A percentile compares a stretch with the other conserved stretches of the same genome.
Conservation (phyloP, 2,113 vertebrate genomes). For the Ciconia boyciana region DNA sequence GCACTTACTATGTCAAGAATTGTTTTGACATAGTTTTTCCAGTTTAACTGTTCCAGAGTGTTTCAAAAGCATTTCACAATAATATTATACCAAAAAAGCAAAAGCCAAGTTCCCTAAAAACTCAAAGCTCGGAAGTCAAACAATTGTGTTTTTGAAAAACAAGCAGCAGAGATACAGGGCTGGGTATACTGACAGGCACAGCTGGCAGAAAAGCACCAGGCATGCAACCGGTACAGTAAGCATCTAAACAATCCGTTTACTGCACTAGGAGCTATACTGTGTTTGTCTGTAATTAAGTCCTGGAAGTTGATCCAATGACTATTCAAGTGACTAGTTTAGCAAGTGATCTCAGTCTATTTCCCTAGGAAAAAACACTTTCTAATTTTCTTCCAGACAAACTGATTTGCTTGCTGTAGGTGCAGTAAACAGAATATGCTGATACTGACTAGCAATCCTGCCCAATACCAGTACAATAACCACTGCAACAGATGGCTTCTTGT, state of each 20-base stretch:
- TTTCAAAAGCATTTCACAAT: background rate
- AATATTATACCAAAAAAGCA: background rate
- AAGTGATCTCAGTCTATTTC: background rate
- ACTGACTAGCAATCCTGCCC: background rate
- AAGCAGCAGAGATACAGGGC: background rate
- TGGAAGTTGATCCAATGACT: background rate
- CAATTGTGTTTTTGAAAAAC: background rate
- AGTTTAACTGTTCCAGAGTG: background rate
- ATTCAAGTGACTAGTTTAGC: background rate
- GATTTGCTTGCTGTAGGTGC: background rate
- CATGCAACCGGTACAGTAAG: background rate
- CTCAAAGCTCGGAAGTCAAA: background rate
- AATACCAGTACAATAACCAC: background rate
- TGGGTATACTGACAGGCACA: accelerated
- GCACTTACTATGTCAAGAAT: background rate
- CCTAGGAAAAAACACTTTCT: background rate
- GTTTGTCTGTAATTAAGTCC: background rate
- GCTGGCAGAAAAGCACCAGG: background rate
- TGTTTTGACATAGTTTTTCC: background rate
- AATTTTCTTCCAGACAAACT: background rate
- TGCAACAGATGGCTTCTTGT: background rate
- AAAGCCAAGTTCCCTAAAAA: background rate
- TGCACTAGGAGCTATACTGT: background rate
- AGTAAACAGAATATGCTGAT: background rate
- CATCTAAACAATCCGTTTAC: background rate